Base-by-base conservation (phyloP, 2,888 invertebrate species). In the Mantis religiosa region DNA sequence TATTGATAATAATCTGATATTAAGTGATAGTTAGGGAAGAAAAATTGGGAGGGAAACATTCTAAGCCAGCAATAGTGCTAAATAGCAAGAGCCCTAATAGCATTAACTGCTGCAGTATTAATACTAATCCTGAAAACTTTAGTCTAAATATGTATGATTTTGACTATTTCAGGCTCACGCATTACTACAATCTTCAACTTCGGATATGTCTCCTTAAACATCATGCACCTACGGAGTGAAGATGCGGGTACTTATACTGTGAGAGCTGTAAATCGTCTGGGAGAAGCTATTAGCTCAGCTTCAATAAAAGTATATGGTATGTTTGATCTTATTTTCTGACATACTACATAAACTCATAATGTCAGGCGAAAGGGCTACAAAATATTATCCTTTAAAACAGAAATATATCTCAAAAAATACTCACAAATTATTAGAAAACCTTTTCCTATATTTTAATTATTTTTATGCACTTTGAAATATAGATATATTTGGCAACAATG, bases 161-260 rank as follows among this genome's bases (percentile, higher is more conserved):
- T 83, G 7, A 28, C 85, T 14, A 82, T 89, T 90, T 34, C 90
- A 94, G 94, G 94, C 94, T 98, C 98, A 93, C 96, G 99, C 94
- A 98, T 98, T 94, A 98, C 98, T 93, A 98, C 98, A 93, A 98
- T 98, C 95, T 98, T 98, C 96, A 99, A 99, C 96, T 99, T 99
- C 96, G 99, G 99, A 93, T 98, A 98, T 95, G 98, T 99, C 95
- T 98, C 98, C 94, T 97, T 99, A 93, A 99, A 99, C 94, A 98
- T 99, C 94, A 95, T 98, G 96, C 98, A 99, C 96, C 97, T 99
- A 95, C 97, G 98, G 95, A 96, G 97, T 95, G 99, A 99, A 96
- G 99, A 99, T 96, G 97, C 97, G 93, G 99, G 99, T 94, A 97
- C 97, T 94, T 98, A 98, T 92, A 98, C 97, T 92, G 97, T 97